Conservation (phyloP, 2,113 vertebrate genomes). For the Carassius carassius region DNA sequence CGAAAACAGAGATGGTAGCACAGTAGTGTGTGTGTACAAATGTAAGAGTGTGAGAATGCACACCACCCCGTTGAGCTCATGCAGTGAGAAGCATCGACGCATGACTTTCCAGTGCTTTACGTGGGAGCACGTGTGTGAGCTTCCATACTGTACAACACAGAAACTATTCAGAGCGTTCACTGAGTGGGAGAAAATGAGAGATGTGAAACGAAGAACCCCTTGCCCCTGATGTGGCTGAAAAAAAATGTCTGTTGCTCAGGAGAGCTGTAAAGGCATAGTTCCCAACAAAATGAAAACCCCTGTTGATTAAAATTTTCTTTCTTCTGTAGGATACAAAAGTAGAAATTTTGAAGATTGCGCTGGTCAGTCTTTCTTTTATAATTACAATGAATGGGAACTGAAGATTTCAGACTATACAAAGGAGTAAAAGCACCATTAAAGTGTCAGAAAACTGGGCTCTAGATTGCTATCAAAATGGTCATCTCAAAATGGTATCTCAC, state of each 20-base stretch:
- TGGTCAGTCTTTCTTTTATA: neutral
- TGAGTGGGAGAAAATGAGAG: conserved; percentile 26
- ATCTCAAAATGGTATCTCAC: too few species aligned
- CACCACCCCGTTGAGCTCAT: conserved; percentile 23
- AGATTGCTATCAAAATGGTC: too few species aligned
- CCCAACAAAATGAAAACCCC: neutral
- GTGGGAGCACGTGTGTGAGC: neutral
- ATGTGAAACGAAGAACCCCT: conserved; percentile 15
- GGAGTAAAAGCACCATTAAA: neutral
- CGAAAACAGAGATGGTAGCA: neutral
- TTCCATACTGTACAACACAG: conserved; percentile 18
- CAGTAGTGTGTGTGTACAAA: neutral
- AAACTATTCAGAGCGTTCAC: conserved; percentile 5
- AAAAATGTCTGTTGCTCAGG: neutral
- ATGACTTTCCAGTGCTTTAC: conserved; percentile 20
- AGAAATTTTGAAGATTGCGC: neutral
- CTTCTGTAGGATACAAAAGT: neutral
- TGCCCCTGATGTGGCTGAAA: neutral
- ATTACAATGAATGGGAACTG: neutral
- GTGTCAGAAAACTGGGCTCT: neutral
- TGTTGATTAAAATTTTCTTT: neutral
- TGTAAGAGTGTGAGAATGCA: neutral
- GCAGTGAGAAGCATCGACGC: neutral
- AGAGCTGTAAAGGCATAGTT: neutral
- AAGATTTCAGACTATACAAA: neutral